Evolutionary conservation across 1,140 invertebrate species (phyloP).

Genomic region (Drosophila ananassae): DNA sequence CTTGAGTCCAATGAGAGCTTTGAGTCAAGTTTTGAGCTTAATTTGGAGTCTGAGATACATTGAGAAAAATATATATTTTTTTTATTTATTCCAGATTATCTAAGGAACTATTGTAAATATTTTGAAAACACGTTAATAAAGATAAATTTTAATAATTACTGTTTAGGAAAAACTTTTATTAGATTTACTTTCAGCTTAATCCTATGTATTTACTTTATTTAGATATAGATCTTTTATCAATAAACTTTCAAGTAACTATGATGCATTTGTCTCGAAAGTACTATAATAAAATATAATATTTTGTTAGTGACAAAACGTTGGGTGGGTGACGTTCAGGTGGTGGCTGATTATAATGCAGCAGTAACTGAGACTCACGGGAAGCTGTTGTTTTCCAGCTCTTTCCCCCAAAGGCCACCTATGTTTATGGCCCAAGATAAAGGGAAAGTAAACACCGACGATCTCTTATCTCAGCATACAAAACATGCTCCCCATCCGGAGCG

Average conservation of each 20-base stretch:
- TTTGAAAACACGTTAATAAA: too few relatives aligned
- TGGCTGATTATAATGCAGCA: slow-evolving; percentile 10
- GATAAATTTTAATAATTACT: too few relatives aligned
- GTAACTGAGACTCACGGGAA: not conserved
- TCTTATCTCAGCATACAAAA: slow-evolving; percentile 16
- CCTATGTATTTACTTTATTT: too few relatives aligned
- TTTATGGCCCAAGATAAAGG: slow-evolving; percentile 39
- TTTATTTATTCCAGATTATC: not conserved
- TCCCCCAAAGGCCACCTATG: slow-evolving; percentile 13
- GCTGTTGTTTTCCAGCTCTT: slow-evolving; percentile 2
- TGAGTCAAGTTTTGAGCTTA: not conserved
- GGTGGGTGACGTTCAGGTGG: slow-evolving; percentile 9
- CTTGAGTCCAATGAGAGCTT: not conserved
- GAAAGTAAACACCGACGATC: slow-evolving; percentile 30
- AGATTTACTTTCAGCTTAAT: too few relatives aligned
- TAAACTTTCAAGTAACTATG: too few relatives aligned
- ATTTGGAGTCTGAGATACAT: not conserved
- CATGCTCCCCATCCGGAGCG: slow-evolving; percentile 1
- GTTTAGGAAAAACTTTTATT: too few relatives aligned
- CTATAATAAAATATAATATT: slow-evolving; percentile 5
- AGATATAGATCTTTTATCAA: too few relatives aligned
- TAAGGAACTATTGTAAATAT: not conserved
- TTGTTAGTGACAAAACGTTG: slow-evolving; percentile 3
- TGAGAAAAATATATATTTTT: not conserved
- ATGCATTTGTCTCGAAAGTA: too few relatives aligned